A percentile compares a stretch with the other conserved stretches of the same genome.
Evolutionary conservation across 2,888 invertebrate species (phyloP).

Genomic region (Leucozona laternaria): DNA sequence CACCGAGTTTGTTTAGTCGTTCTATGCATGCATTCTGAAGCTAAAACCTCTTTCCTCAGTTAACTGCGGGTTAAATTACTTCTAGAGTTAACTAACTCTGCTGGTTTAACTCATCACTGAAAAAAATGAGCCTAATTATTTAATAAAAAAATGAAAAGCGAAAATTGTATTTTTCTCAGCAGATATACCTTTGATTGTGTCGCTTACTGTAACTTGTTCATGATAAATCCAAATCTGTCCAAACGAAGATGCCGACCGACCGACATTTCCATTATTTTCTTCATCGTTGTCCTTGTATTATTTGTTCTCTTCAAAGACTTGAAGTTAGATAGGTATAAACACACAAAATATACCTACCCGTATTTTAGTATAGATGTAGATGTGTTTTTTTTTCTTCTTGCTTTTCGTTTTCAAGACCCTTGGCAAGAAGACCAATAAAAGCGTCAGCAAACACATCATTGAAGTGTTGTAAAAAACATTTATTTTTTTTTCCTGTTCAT

Average conservation of each 20-base stretch:
- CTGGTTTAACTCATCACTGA: too few species aligned
- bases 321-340: conserved; percentile 44
- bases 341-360: conserved; percentile 29
- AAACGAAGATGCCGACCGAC: conserved; percentile 24
- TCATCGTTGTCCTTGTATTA: conserved; percentile 36
- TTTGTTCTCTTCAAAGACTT: conserved; percentile 40
- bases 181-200: not conserved
- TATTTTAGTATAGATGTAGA: not conserved
- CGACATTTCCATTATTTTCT: conserved; percentile 48
- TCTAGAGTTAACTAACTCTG: too few species aligned
- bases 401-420: conserved; percentile 46
- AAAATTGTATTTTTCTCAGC: not conserved
- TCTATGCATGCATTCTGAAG: too few species aligned
- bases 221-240: conserved; percentile 17
- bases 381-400: conserved; percentile 1
- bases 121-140: too few species aligned
- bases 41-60: too few species aligned
- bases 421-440: conserved; percentile 66
- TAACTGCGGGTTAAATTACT: too few species aligned
- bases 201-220: conserved; percentile 11
- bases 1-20: too few species aligned
- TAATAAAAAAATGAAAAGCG: too few species aligned
- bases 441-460: conserved; percentile 72
- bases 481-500: conserved; percentile 39
- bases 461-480: conserved; percentile 61